Evolutionary conservation across 2,797 vertebrate species (phyloP).

Genomic region (Myripristis murdjan): DNA sequence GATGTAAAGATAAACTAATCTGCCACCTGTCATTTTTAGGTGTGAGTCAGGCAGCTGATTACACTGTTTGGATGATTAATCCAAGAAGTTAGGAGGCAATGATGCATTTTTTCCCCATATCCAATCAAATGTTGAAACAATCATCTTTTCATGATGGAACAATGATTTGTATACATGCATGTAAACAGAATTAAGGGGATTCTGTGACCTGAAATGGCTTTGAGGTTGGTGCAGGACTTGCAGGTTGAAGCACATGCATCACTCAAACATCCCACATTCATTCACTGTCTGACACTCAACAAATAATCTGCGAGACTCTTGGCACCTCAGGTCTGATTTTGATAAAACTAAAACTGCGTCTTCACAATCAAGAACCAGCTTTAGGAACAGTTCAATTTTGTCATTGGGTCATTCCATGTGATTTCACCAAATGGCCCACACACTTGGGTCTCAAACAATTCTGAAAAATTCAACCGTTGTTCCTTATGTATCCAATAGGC

Average conservation of each 20-base stretch:
- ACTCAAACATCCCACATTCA: background rate
- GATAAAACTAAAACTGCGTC: too few species aligned
- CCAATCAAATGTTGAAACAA: background rate
- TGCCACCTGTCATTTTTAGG: background rate
- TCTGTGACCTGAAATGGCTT: background rate
- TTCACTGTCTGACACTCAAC: background rate
- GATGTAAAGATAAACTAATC: background rate
- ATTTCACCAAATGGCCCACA: too few species aligned
- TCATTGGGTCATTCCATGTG: too few species aligned
- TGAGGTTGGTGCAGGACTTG: background rate
- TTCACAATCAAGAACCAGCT: too few species aligned
- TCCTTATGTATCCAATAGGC: too few species aligned
- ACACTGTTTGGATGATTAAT: constrained; percentile 1
- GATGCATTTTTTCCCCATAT: background rate
- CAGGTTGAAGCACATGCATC: too few species aligned
- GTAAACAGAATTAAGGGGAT: constrained; percentile 11
- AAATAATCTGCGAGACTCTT: too few species aligned
- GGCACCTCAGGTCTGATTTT: too few species aligned
- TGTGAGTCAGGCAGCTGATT: constrained; percentile 5
- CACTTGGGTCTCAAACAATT: too few species aligned
- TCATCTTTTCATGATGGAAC: constrained; percentile 12
- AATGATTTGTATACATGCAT: background rate
- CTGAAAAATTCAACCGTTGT: too few species aligned
- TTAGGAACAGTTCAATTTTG: too few species aligned
- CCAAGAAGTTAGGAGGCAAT: constrained; percentile 12